Base-by-base conservation (phyloP, 2,888 invertebrate genomes). In the Bombylius major region DNA sequence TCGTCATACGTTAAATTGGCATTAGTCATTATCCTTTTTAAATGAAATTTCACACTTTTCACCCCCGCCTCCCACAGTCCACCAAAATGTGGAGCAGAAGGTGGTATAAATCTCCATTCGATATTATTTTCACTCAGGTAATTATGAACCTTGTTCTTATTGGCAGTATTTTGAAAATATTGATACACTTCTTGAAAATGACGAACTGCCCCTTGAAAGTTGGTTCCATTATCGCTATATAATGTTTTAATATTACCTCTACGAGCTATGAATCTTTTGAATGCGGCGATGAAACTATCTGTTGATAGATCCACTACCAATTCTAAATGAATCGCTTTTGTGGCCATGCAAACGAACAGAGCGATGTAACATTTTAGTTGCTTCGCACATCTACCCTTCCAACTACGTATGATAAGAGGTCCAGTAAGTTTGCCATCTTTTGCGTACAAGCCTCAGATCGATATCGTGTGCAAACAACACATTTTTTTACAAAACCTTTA, bases 271-370 rank as follows among this genome's bases (percentile, higher is more conserved):
- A 69, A 69, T 5, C 67, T 58, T 4, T 62, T 58, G 31, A 67
- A 58, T 4, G 65, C 55, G 5, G 65, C 65, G 6, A 67, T 11
- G 56, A 67, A 68, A 0, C 63, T 61, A 8, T 62, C 58, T 1
- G 65, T 63, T 4, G 65, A 59, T 9, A 68, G 53, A 3, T 63
- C 58, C 1, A 60, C 60, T 3, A 64, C 65, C 6, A 62, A 31
- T 51, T 68, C 67, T 31, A 69, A 42, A 44, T 67, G 65, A 5
- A 66, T 47, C 1, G 67, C 66, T 50, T 64, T 67, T 0, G 66
- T 65, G 1, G 61, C 55, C 48, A 63, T 58, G 52, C 65, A 67
- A 4, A 67, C 54, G 55, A 63, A 66, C 12, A 65, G 11, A 8
- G 61, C 59, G 44, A 67, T 57, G 56, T 66, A 67, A 8, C 58